Conservation (phyloP, 2,113 vertebrate species). For the Tupaia tana region DNA sequence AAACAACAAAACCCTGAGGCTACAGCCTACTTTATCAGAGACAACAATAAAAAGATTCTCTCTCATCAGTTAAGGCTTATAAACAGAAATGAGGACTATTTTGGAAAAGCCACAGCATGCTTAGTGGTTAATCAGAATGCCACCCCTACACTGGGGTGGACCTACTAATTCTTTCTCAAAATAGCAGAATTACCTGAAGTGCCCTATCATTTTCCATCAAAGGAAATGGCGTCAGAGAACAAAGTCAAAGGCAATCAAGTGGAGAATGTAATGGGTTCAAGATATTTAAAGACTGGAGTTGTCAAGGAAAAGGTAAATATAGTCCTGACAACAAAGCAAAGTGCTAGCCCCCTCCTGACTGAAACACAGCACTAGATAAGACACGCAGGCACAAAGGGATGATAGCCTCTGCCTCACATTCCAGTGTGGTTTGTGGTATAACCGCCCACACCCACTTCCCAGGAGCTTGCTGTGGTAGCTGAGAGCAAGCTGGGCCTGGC, state of each 20-base stretch:
- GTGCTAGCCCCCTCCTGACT: not conserved
- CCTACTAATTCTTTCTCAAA: conserved; percentile 10
- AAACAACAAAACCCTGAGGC: not conserved
- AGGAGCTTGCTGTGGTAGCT: not conserved
- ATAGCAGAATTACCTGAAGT: not conserved
- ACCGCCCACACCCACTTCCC: not conserved
- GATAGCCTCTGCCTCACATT: not conserved
- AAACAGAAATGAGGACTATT: not conserved
- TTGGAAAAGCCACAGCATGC: not conserved
- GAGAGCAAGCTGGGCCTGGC: not conserved
- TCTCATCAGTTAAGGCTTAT: not conserved
- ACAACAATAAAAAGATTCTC: not conserved
- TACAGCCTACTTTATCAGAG: not conserved
- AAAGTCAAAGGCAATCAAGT: conserved; percentile 57
- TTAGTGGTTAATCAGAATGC: not conserved
- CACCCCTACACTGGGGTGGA: not conserved
- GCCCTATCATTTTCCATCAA: conserved; percentile 19
- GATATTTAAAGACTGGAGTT: conserved; percentile 60
- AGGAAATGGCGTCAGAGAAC: conserved; percentile 69
- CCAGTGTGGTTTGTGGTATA: conserved; percentile 52
- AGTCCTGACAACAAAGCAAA: conserved; percentile 47
- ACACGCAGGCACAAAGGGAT: not conserved
- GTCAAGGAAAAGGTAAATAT: conserved; percentile 33
- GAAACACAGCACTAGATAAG: not conserved
- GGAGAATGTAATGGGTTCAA: not conserved